Conservation (phyloP, 2,888 invertebrate species). For the Philereme transversata region DNA sequence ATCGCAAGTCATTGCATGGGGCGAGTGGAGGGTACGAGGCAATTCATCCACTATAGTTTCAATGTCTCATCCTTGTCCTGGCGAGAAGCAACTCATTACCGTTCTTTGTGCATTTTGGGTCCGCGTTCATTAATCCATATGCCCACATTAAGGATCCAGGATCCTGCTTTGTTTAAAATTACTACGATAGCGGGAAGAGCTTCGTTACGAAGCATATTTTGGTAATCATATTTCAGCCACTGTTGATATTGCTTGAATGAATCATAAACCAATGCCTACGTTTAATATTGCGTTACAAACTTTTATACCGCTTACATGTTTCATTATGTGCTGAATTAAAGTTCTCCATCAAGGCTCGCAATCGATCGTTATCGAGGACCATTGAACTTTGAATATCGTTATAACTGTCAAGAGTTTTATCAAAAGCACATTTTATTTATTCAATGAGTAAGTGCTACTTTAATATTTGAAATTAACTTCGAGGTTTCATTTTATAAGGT, state of each 20-base stretch:
- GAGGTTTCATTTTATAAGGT: not conserved
- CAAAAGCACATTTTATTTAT: not conserved
- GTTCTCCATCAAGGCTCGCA: not conserved
- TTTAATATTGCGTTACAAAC: not conserved
- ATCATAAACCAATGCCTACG: not conserved
- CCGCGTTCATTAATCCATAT: conserved; percentile 55
- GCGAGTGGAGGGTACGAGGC: conserved; percentile 39
- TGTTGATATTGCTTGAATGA: not conserved
- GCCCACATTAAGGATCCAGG: conserved; percentile 35
- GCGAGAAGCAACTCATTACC: conserved; percentile 54
- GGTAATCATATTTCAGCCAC: conserved; percentile 1
- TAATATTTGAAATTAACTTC: not conserved
- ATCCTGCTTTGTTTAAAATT: conserved; percentile 20
- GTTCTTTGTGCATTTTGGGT: conserved; percentile 55
- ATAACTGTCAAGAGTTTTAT: not conserved
- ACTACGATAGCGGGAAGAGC: conserved; percentile 9
- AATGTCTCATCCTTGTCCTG: conserved; percentile 45
- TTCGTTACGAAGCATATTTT: conserved; percentile 9
- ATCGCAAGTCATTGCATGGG: conserved; percentile 67
- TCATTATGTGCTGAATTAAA: not conserved
- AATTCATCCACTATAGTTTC: conserved; percentile 53
- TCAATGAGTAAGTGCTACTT: not conserved
- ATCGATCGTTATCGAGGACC: not conserved
- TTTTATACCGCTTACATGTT: not conserved
- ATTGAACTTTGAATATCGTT: not conserved